Evolutionary conservation across 2,888 invertebrate species (phyloP).

Genomic region (Deilephila porcellus): DNA sequence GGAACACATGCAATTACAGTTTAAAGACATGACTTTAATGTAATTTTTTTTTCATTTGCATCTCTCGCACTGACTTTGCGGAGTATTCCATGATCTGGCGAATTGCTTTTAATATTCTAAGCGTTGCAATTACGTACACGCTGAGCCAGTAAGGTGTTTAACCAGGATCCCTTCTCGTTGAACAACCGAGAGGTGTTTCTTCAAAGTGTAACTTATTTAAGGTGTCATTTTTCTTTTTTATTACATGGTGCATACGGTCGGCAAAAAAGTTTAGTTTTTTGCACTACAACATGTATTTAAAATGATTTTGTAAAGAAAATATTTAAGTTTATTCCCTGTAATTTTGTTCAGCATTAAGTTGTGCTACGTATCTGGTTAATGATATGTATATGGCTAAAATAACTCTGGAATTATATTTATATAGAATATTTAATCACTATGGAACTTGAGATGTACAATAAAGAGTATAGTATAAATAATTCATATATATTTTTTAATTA

Average conservation of each 20-base stretch:
- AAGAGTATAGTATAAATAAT: too few relatives aligned
- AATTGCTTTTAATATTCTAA: conserved; percentile 25
- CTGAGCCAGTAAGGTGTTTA: conserved; percentile 17
- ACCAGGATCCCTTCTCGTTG: conserved; percentile 16
- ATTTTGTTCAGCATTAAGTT: background rate
- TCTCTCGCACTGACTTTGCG: conserved; percentile 5
- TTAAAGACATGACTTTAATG: conserved; percentile 23
- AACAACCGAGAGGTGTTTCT: conserved; percentile 19
- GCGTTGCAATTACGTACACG: conserved; percentile 26
- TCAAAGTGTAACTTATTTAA: conserved; percentile 24
- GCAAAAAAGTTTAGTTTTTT: background rate
- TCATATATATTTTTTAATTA: too few relatives aligned
- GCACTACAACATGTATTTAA: background rate
- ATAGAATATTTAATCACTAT: too few relatives aligned
- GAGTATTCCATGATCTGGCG: conserved; percentile 19
- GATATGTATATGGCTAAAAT: background rate
- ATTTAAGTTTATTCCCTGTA: background rate
- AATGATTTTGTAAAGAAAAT: conserved; percentile 15
- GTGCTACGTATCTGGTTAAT: background rate
- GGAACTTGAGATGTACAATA: too few relatives aligned
- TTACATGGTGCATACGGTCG: conserved; percentile 8
- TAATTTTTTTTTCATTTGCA: conserved; percentile 23
- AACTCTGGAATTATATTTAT: too few relatives aligned
- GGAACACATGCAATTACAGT: conserved; percentile 19
- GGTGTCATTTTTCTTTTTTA: conserved; percentile 23